phyloP scores from a whole-genome alignment of 2,888 invertebrate genomes.

The Melinaea marsaeus region DNA sequence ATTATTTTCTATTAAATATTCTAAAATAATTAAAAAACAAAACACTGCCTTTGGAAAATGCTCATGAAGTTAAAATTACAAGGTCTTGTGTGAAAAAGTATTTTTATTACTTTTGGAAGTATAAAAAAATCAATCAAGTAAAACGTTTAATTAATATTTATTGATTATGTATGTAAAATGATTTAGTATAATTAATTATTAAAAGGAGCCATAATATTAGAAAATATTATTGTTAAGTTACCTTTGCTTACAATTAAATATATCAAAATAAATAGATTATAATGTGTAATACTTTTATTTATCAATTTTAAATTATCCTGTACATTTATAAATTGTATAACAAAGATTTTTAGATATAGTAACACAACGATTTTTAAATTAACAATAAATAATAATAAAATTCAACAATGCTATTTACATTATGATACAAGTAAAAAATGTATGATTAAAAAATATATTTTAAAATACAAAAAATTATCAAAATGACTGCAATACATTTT shows the following conservation, averaged over 20 bases:
- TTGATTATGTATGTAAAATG: constrained; percentile 13
- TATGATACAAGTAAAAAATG: constrained; percentile 3
- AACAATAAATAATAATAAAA: constrained; percentile 7
- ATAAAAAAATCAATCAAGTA: constrained; percentile 9
- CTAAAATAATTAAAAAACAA: background rate
- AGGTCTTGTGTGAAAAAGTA: background rate
- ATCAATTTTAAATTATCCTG: constrained; percentile 25
- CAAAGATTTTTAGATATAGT: constrained; percentile 31
- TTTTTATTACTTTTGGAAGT: constrained; percentile 3
- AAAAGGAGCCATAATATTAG: constrained; percentile 68
- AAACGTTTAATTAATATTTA: constrained; percentile 21
- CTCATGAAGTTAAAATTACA: constrained; percentile 28
- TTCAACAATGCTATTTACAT: constrained; percentile 15
- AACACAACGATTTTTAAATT: constrained; percentile 9
- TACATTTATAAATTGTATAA: constrained; percentile 26
- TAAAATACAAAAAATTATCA: constrained; percentile 34
- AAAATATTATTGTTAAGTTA: constrained; percentile 64
- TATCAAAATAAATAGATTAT: constrained; percentile 38
- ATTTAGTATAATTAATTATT: constrained; percentile 5
- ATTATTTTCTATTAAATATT: background rate
- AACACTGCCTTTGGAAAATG: constrained; percentile 40
- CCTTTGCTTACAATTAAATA: constrained; percentile 49
- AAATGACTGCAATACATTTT: constrained; percentile 2
- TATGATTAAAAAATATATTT: background rate
- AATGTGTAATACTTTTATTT: constrained; percentile 51